These are phyloP conservation scores for Saguinus oedipus DNA, from an alignment of 2,797 vertebrate genomes.

Conservation along the genomic window DNA sequence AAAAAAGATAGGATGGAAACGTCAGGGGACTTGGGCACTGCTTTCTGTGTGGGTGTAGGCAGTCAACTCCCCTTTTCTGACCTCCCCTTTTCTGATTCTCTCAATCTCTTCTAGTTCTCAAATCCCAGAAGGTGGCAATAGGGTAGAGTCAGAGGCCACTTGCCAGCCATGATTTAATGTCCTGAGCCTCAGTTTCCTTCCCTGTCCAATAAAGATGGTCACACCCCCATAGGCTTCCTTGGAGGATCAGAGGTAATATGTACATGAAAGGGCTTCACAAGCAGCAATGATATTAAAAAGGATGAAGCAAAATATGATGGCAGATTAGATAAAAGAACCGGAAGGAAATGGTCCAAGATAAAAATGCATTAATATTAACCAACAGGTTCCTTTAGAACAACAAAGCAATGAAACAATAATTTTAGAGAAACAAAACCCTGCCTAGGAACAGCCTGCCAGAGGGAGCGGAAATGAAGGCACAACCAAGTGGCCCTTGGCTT, in stretches of 20 bases:
- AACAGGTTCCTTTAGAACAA: slow-evolving; percentile 67
- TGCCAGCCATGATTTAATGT: neutral
- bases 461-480: slow-evolving; percentile 71
- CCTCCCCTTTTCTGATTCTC: neutral
- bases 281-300: neutral
- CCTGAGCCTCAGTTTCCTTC: slow-evolving; percentile 44
- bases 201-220: neutral
- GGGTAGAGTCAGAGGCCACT: neutral
- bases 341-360: slow-evolving; percentile 70
- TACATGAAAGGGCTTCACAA: neutral
- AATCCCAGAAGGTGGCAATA: neutral
- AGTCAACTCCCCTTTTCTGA: neutral
- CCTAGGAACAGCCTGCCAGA: slow-evolving; percentile 63
- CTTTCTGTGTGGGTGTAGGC: neutral
- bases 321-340: slow-evolving; percentile 13
- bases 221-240: neutral
- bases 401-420: slow-evolving; percentile 67
- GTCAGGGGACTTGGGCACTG: neutral
- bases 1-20: neutral
- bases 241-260: neutral
- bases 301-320: neutral
- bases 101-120: neutral
- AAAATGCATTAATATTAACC: slow-evolving; percentile 77
- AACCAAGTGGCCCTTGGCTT: slow-evolving; percentile 78
- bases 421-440: slow-evolving; percentile 73